phyloP scores from a whole-genome alignment of 2,888 invertebrate species.

The Coleophora deauratella region DNA sequence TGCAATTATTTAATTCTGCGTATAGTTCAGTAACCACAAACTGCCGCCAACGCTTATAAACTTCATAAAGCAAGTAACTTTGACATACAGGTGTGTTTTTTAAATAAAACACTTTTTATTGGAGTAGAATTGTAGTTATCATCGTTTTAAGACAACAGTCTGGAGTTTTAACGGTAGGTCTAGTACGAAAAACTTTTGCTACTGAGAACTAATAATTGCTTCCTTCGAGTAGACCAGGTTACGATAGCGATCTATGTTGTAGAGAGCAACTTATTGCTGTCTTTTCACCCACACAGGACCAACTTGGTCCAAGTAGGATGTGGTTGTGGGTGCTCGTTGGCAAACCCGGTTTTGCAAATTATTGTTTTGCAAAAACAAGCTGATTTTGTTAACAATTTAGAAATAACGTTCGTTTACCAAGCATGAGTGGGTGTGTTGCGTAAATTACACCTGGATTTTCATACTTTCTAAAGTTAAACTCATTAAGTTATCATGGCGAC shows the following conservation, averaged over 20 bases:
- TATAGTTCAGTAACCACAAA: conserved; percentile 16
- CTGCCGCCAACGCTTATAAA: conserved; percentile 12
- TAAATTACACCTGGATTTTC: too few relatives aligned
- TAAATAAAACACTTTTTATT: too few relatives aligned
- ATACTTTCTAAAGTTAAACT: too few relatives aligned
- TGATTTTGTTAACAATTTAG: conserved; percentile 18
- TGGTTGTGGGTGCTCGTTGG: conserved; percentile 22
- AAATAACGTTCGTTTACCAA: conserved; percentile 8
- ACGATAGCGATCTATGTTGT: conserved; percentile 15
- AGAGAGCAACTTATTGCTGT: conserved; percentile 19
- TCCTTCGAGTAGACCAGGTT: conserved; percentile 17
- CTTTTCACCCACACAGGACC: conserved; percentile 29
- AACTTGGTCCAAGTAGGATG: conserved; percentile 13
- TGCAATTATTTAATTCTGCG: conserved; percentile 38
- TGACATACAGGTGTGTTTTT: too few relatives aligned
- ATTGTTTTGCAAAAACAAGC: conserved; percentile 19
- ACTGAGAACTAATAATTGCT: too few relatives aligned
- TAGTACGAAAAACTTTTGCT: too few relatives aligned
- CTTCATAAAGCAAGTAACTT: background rate
- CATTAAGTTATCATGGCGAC: too few relatives aligned
- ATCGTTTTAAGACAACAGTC: too few relatives aligned
- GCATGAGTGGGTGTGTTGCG: too few relatives aligned
- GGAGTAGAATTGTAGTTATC: too few relatives aligned
- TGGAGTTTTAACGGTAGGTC: too few relatives aligned
- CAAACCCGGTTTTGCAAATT: conserved; percentile 20